Evolutionary conservation across 2,888 invertebrate species (phyloP).

Genomic region (Agriopis marginaria): DNA sequence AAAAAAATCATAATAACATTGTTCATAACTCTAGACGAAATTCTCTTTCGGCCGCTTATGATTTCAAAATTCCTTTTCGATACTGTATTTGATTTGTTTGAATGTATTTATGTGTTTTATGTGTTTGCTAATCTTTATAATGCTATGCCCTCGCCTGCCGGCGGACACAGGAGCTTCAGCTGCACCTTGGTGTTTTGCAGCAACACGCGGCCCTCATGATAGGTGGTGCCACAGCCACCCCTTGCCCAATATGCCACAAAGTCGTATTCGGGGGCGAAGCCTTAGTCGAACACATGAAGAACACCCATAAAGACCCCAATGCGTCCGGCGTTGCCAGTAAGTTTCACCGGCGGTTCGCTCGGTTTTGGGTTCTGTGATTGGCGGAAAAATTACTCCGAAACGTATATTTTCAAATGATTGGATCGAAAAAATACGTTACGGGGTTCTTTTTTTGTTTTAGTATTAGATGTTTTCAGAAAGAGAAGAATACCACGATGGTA

Average conservation of each 20-base stretch:
- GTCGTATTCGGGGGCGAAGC: slow-evolving; percentile 97
- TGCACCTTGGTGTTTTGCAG: slow-evolving; percentile 97
- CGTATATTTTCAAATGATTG: slow-evolving; percentile 41
- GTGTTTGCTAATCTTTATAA: slow-evolving; percentile 77
- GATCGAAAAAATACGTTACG: slow-evolving; percentile 45
- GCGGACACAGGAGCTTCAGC: slow-evolving; percentile 92
- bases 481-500: too few species aligned
- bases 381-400: slow-evolving; percentile 49
- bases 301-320: slow-evolving; percentile 97
- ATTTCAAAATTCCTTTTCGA: slow-evolving; percentile 70
- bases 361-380: slow-evolving; percentile 44
- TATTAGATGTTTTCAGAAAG: not conserved
- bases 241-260: slow-evolving; percentile 97
- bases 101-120: slow-evolving; percentile 59
- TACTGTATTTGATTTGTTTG: slow-evolving; percentile 45
- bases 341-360: slow-evolving; percentile 68
- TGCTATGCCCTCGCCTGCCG: slow-evolving; percentile 81
- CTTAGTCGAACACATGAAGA: slow-evolving; percentile 98
- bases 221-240: slow-evolving; percentile 96
- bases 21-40: slow-evolving; percentile 55
- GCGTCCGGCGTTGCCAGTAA: slow-evolving; percentile 96
- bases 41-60: slow-evolving; percentile 60
- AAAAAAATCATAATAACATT: not conserved
- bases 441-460: slow-evolving; percentile 32
- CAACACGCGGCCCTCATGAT: slow-evolving; percentile 97